Evolutionary conservation across 2,113 vertebrate genomes (phyloP).

Genomic region (Antechinus flavipes): DNA sequence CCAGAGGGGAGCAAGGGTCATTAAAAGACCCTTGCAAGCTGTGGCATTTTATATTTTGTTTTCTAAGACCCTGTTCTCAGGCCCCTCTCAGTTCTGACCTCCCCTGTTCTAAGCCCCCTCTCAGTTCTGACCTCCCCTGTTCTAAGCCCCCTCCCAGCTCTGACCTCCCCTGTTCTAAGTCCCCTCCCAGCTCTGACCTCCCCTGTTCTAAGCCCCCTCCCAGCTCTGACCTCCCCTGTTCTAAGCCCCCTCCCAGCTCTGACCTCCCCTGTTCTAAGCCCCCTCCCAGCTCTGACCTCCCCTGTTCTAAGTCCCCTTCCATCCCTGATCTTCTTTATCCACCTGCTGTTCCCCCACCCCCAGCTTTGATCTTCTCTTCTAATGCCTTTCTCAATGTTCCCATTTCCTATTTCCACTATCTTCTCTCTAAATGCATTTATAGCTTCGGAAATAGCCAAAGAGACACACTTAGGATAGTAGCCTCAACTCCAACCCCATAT

Average conservation of each 20-base stretch:
- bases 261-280: background rate
- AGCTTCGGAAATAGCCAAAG: background rate
- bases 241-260: too few relatives aligned
- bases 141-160: background rate
- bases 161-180: background rate
- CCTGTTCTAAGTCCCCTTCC: background rate
- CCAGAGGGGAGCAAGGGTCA: too few relatives aligned
- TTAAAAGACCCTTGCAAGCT: background rate
- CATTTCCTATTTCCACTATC: background rate
- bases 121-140: background rate
- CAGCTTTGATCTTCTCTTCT: background rate
- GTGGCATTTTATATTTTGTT: background rate
- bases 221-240: background rate
- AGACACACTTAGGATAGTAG: background rate
- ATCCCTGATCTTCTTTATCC: background rate
- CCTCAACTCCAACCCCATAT: background rate
- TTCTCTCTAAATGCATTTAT: background rate
- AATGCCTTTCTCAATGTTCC: background rate
- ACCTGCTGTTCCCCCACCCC: background rate
- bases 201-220: too few relatives aligned
- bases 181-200: background rate
- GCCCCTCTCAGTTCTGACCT: background rate
- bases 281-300: background rate
- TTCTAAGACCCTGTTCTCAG: background rate
- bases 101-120: background rate